Evolutionary conservation across 2,888 invertebrate genomes (phyloP).

Genomic region (Hirtodrosophila duncani): DNA sequence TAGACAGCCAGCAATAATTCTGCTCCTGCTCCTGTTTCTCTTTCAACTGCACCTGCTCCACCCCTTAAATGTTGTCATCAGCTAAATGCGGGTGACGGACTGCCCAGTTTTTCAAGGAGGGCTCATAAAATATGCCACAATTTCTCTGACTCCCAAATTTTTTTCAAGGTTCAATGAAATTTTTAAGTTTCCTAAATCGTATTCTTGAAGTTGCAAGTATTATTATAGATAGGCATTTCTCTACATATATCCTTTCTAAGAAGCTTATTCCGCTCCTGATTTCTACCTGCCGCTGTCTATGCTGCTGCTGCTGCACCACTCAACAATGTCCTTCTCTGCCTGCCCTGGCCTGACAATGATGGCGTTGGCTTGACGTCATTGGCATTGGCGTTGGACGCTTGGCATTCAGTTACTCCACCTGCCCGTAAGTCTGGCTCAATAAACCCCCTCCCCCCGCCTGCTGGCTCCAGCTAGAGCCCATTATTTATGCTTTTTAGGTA

Average conservation of each 20-base stretch:
- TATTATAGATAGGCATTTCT: no score
- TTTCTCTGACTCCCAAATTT: no score
- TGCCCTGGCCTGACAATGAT: constrained; percentile 47
- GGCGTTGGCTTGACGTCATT: constrained; percentile 66
- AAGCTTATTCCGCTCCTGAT: background rate
- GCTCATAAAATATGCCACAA: no score
- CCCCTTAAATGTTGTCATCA: constrained; percentile 26
- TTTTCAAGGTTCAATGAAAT: no score
- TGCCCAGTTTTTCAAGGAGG: no score
- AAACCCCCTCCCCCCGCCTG: no score
- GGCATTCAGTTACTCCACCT: constrained; percentile 53
- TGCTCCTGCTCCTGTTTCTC: constrained; percentile 12
- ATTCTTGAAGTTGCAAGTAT: no score
- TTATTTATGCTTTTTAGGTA: constrained; percentile 69
- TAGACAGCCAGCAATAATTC: constrained; percentile 65
- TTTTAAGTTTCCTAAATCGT: no score
- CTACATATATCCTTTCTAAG: background rate
- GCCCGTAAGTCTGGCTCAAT: no score
- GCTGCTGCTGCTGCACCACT: constrained; percentile 17
- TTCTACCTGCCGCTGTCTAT: background rate
- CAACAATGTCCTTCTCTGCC: constrained; percentile 31
- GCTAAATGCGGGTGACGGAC: no score
- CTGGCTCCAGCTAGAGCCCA: constrained; percentile 29
- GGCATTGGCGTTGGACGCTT: constrained; percentile 60
- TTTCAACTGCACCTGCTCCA: background rate